Percentiles rank a stretch among this genome's conserved stretches.
Evolutionary conservation across 2,797 vertebrate genomes (phyloP).

Genomic region (Linurgus olivaceus): DNA sequence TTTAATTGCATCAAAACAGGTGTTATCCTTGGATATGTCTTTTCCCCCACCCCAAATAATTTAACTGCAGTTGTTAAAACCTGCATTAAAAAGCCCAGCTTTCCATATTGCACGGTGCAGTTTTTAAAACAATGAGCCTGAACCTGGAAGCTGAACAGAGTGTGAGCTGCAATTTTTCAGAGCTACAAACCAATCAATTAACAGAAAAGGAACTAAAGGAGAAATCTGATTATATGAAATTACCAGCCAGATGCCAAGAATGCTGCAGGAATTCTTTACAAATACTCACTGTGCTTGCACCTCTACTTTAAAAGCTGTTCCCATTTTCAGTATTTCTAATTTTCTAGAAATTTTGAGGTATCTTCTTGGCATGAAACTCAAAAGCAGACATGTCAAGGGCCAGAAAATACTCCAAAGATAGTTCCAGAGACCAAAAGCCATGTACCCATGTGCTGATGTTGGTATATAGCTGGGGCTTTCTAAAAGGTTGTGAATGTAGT

Average conservation of each 20-base stretch:
- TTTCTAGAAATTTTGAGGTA: not conserved
- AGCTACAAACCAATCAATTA: slow-evolving; percentile 29
- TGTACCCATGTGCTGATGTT: not conserved
- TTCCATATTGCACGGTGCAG: not conserved
- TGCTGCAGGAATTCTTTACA: not conserved
- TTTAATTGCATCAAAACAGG: slow-evolving; percentile 46
- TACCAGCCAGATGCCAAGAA: slow-evolving; percentile 52
- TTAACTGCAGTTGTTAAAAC: slow-evolving; percentile 44
- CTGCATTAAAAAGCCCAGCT: slow-evolving; percentile 11
- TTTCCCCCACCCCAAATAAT: slow-evolving; percentile 13
- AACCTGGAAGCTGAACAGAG: slow-evolving; percentile 46
- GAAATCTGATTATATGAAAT: slow-evolving; percentile 51
- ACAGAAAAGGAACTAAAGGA: slow-evolving; percentile 40
- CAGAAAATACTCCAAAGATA: not conserved
- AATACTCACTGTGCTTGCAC: not conserved
- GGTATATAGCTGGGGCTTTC: not conserved
- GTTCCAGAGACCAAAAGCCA: not conserved
- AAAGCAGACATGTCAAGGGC: not conserved
- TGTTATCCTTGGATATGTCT: slow-evolving; percentile 27
- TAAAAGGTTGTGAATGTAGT: not conserved
- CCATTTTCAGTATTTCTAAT: not conserved
- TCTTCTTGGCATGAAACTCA: not conserved
- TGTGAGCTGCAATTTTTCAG: slow-evolving; percentile 32
- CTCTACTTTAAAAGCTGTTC: not conserved
- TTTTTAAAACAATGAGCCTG: slow-evolving; percentile 6